phyloP scores from a whole-genome alignment of 2,113 vertebrate genomes.

The Melospiza georgiana region DNA sequence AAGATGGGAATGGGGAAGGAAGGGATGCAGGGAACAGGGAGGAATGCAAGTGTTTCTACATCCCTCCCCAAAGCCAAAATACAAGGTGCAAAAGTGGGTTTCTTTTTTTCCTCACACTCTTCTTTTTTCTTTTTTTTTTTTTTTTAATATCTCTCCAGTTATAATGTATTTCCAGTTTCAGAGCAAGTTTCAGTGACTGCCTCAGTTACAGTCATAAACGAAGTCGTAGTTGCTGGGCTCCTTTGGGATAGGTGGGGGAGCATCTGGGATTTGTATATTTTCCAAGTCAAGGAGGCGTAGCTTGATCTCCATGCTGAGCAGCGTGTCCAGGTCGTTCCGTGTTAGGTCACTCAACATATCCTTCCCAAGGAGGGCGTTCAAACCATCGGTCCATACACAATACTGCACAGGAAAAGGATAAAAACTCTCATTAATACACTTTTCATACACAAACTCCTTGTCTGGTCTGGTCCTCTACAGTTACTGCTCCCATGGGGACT shows the following conservation, averaged over 20 bases:
- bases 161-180: conserved; percentile 77
- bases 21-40: not conserved
- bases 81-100: conserved; percentile 47
- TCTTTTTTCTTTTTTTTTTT: not conserved
- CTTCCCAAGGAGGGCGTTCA: conserved; percentile 95
- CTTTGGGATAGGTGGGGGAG: conserved; percentile 97
- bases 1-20: conserved; percentile 20
- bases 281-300: conserved; percentile 97
- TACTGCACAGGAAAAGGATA: conserved; percentile 78
- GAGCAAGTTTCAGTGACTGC: conserved; percentile 44
- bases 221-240: conserved; percentile 99
- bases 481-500: not conserved
- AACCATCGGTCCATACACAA: conserved; percentile 96
- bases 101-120: not conserved
- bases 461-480: not conserved
- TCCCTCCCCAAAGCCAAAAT: conserved; percentile 25
- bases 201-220: conserved; percentile 99
- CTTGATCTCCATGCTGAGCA: conserved; percentile 99
- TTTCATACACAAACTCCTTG: not conserved
- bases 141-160: conserved; percentile 49
- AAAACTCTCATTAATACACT: not conserved
- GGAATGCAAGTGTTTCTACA: conserved; percentile 18
- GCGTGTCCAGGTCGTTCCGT: conserved; percentile 92
- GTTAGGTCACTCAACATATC: conserved; percentile 98
- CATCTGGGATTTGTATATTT: conserved; percentile 98